These are phyloP conservation scores for Ispidina lecontei DNA, from an alignment of 2,797 vertebrate genomes.

Conservation along the genomic window DNA sequence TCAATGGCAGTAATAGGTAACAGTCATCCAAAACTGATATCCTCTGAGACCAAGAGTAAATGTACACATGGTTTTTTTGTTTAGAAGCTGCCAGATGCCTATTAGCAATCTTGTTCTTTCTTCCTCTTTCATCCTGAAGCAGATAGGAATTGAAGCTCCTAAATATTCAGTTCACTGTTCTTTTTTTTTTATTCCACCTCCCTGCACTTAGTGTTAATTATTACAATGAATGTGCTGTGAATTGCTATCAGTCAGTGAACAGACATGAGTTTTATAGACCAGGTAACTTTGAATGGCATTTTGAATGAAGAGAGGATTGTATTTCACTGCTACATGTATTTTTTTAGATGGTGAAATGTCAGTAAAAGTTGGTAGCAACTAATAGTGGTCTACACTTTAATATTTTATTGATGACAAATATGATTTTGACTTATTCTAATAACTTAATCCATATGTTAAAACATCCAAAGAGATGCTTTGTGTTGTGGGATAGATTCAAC, in stretches of 20 bases:
- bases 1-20: neutral
- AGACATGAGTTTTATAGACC: neutral
- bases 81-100: neutral
- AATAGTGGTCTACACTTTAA: neutral
- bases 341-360: neutral
- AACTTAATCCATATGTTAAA: neutral
- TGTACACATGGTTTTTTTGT: neutral
- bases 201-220: neutral
- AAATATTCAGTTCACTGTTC: neutral
- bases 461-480: neutral
- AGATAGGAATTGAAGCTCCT: neutral
- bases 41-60: neutral
- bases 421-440: neutral
- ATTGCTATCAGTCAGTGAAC: neutral
- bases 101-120: neutral
- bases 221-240: neutral
- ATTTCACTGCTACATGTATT: neutral
- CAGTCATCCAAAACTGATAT: neutral
- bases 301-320: neutral
- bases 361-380: neutral
- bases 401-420: neutral
- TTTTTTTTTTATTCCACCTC: neutral
- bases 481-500: neutral
- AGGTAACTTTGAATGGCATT: neutral
- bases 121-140: neutral